Conservation (phyloP, 2,797 vertebrate species). For the Sparus aurata region DNA sequence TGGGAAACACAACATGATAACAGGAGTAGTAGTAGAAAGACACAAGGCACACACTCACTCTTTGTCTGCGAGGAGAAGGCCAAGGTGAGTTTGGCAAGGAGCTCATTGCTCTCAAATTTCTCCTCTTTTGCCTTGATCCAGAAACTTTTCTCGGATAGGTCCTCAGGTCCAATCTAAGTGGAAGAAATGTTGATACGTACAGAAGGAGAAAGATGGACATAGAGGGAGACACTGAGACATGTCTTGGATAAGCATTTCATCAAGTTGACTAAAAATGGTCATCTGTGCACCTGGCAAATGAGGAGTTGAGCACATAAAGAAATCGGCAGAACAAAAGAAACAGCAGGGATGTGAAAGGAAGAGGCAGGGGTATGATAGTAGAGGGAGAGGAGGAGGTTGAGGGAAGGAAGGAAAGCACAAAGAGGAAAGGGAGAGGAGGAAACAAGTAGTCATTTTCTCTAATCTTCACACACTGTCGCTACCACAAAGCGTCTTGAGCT, state of each 20-base stretch:
- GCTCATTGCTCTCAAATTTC: slow-evolving; percentile 90
- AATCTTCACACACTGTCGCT: slow-evolving; percentile 52
- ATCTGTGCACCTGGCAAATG: slow-evolving; percentile 43
- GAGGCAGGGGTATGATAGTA: slow-evolving; percentile 35
- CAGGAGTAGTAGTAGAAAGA: slow-evolving; percentile 22
- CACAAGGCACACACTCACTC: slow-evolving; percentile 83
- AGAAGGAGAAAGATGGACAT: slow-evolving; percentile 3
- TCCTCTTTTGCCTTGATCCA: slow-evolving; percentile 91
- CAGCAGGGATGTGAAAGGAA: slow-evolving; percentile 32
- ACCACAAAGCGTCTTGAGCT: slow-evolving; percentile 57
- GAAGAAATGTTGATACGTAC: slow-evolving; percentile 7
- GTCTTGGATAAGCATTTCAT: slow-evolving; percentile 41
- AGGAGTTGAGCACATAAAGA: slow-evolving; percentile 46
- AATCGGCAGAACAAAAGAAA: slow-evolving; percentile 46
- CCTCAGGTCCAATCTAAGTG: slow-evolving; percentile 87
- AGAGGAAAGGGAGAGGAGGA: slow-evolving; percentile 42
- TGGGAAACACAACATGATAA: slow-evolving; percentile 38
- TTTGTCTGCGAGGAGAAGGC: slow-evolving; percentile 91
- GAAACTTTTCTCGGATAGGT: slow-evolving; percentile 91
- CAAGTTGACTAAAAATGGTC: slow-evolving; percentile 45
- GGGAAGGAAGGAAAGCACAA: slow-evolving; percentile 35
- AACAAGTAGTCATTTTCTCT: slow-evolving; percentile 67
- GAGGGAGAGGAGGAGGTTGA: slow-evolving; percentile 29
- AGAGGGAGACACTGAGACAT: slow-evolving; percentile 23
- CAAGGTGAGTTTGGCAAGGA: slow-evolving; percentile 92